Evolutionary conservation across 2,888 invertebrate species (phyloP).

Genomic region (Pharmacophagus antenor): DNA sequence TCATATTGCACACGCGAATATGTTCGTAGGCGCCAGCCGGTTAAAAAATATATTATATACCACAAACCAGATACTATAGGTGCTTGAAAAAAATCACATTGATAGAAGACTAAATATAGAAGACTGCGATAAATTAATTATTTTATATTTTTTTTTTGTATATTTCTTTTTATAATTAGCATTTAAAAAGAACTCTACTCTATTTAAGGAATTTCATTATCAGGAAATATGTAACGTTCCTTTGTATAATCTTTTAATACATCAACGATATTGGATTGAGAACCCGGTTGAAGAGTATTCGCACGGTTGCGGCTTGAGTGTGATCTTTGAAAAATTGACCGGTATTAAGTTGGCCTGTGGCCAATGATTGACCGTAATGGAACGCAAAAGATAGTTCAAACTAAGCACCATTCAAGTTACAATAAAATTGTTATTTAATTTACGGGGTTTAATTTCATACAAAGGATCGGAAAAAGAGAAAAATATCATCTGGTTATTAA

Average conservation of each 20-base stretch:
- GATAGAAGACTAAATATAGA: no score
- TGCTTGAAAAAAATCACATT: no score
- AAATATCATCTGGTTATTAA: no score
- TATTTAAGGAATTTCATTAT: background rate
- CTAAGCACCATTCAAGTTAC: background rate
- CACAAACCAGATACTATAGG: no score
- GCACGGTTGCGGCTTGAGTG: constrained; percentile 15
- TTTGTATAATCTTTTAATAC: background rate
- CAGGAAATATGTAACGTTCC: constrained; percentile 2
- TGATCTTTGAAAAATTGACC: constrained; percentile 13
- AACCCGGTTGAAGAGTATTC: constrained; percentile 14
- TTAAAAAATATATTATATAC: no score
- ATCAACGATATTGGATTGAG: constrained; percentile 6
- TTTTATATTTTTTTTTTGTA: background rate
- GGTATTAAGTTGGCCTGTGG: constrained; percentile 22
- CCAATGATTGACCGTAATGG: constrained; percentile 4
- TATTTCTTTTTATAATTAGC: background rate
- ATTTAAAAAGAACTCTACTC: no score
- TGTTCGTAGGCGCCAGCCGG: no score
- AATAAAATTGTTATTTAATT: background rate
- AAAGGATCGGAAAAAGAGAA: no score
- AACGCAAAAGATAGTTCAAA: background rate
- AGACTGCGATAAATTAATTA: no score
- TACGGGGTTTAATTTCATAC: no score
- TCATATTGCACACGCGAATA: no score